phyloP scores from a whole-genome alignment of 2,888 invertebrate species.

The Dolichomitus sp. region DNA sequence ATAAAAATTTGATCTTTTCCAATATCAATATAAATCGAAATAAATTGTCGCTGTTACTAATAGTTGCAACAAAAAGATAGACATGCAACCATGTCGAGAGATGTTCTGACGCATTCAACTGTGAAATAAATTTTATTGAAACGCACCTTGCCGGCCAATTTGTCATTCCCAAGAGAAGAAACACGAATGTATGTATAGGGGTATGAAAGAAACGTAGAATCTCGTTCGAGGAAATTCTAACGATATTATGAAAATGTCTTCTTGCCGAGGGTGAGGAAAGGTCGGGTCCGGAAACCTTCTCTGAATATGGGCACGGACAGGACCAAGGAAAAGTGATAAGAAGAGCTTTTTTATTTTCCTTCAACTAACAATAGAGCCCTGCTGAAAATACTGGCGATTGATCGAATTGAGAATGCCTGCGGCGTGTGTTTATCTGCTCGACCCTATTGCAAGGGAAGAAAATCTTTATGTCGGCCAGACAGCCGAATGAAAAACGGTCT shows the following conservation, averaged over 20 bases:
- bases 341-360: constrained; percentile 43
- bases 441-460: constrained; percentile 19
- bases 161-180: constrained; percentile 38
- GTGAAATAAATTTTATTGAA: constrained; percentile 48
- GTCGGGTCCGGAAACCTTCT: constrained; percentile 20
- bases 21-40: no score
- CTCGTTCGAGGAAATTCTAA: constrained; percentile 36
- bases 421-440: constrained; percentile 57
- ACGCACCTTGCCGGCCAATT: constrained; percentile 23
- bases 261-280: constrained; percentile 45
- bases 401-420: constrained; percentile 49
- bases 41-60: not conserved
- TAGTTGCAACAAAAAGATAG: not conserved
- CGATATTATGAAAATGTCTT: constrained; percentile 60
- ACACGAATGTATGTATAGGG: constrained; percentile 16
- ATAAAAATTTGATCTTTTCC: not conserved
- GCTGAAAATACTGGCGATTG: constrained; percentile 32
- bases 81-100: not conserved
- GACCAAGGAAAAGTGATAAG: constrained; percentile 16
- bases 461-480: constrained; percentile 6
- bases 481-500: constrained; percentile 13
- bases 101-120: constrained; percentile 10
- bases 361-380: constrained; percentile 41
- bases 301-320: constrained; percentile 12
- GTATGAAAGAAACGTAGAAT: constrained; percentile 44